Evolutionary conservation across 35 echinoderm and acorn worm genomes (phyloP).

Genomic region (Ophioderma brevispina): DNA sequence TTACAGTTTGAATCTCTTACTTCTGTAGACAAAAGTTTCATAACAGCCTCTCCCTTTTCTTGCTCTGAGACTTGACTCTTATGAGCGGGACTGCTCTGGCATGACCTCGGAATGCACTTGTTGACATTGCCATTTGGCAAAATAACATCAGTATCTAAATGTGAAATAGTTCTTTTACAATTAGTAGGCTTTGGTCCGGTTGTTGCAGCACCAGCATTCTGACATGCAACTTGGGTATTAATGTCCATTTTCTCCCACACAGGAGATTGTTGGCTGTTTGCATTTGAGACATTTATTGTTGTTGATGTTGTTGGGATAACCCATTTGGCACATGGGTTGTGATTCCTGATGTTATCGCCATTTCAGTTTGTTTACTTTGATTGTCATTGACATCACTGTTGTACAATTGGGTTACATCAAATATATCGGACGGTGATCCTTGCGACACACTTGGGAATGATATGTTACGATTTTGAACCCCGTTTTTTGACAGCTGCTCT

Average conservation of each 20-base stretch:
- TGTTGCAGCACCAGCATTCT: not conserved
- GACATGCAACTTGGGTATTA: not conserved
- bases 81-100: not conserved
- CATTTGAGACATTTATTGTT: not conserved
- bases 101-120: slow-evolving; percentile 12
- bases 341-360: not conserved
- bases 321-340: not conserved
- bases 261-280: not conserved
- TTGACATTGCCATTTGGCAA: slow-evolving; percentile 43
- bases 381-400: not conserved
- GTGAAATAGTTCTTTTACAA: slow-evolving; percentile 46
- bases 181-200: not conserved
- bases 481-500: slow-evolving; percentile 48
- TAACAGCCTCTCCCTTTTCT: not conserved
- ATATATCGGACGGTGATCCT: not conserved
- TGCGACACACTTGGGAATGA: not conserved
- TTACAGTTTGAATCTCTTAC: not conserved
- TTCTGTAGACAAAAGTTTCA: not conserved
- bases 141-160: slow-evolving; percentile 49
- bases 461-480: not conserved
- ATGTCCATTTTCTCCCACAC: slow-evolving; percentile 53
- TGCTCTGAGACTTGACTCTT: not conserved
- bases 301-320: not conserved
- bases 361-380: not conserved
- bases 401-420: not conserved